These are phyloP conservation scores for Zoanthus sansibaricus DNA, from an alignment of 92 coral and sea anemone genomes.

Conservation along the genomic window DNA sequence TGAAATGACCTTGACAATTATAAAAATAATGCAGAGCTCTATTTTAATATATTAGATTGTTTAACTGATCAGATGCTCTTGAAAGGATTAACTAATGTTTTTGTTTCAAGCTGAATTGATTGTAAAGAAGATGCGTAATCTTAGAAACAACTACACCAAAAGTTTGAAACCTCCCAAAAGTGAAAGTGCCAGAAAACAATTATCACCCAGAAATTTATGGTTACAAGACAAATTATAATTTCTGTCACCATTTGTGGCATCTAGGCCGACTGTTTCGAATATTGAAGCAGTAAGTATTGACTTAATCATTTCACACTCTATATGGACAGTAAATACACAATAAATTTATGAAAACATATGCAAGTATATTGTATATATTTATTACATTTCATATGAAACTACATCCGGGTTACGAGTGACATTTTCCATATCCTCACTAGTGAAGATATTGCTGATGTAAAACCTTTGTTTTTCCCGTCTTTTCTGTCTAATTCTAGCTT, in stretches of 20 bases:
- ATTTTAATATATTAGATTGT: not conserved
- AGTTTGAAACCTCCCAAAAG: constrained; percentile 24
- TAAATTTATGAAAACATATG: not conserved
- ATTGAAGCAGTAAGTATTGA: constrained; percentile 7
- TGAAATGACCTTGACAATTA: not conserved
- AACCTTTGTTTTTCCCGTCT: too few relatives aligned
- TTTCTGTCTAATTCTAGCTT: too few relatives aligned
- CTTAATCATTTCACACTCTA: constrained; percentile 4
- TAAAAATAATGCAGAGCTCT: not conserved
- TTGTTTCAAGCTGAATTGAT: constrained; percentile 25
- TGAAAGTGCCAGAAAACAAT: constrained; percentile 35
- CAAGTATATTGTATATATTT: not conserved
- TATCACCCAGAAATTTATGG: not conserved
- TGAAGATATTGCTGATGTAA: too few relatives aligned
- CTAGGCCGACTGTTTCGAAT: constrained; percentile 17
- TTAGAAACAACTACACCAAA: constrained; percentile 40
- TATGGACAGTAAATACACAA: not conserved
- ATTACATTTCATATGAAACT: too few relatives aligned
- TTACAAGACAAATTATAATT: constrained; percentile 15
- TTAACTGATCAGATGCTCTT: constrained; percentile 17
- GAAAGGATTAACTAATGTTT: not conserved
- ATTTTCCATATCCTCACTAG: too few relatives aligned
- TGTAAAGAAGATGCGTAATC: constrained; percentile 7
- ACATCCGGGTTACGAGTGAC: too few relatives aligned
- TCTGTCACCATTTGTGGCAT: constrained; percentile 29